phyloP scores from a whole-genome alignment of 2,888 invertebrate genomes.

The Blastobasis lacticolella region DNA sequence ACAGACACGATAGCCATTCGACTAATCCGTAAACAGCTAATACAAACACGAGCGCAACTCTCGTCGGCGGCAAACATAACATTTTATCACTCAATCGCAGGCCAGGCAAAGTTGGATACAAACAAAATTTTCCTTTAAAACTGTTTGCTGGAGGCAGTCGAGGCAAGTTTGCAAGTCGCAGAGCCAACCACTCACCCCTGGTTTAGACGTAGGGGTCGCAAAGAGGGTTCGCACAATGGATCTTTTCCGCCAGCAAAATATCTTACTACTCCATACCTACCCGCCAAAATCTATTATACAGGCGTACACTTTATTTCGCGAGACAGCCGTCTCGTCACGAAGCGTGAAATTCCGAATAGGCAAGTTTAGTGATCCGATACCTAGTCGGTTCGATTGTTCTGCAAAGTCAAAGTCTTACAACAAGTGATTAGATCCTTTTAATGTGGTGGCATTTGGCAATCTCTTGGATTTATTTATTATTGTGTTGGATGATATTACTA shows the following conservation, averaged over 20 bases:
- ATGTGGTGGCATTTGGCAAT: too few species aligned
- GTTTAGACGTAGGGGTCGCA: constrained; percentile 41
- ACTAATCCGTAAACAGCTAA: too few species aligned
- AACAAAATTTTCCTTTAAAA: constrained; percentile 6
- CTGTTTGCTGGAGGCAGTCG: constrained; percentile 26
- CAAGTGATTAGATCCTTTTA: too few species aligned
- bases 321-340: constrained; percentile 4
- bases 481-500: too few species aligned
- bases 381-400: too few species aligned
- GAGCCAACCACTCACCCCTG: constrained; percentile 47
- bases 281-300: not conserved
- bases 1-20: too few species aligned
- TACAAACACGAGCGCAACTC: too few species aligned
- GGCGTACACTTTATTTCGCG: not conserved
- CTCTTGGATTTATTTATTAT: too few species aligned
- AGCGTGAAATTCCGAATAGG: constrained; percentile 3
- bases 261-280: constrained; percentile 28
- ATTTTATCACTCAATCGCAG: too few species aligned
- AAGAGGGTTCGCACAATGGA: constrained; percentile 68
- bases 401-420: too few species aligned
- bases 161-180: constrained; percentile 27
- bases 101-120: not conserved
- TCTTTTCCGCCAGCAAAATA: constrained; percentile 53
- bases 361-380: not conserved
- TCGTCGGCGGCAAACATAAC: too few species aligned